These are phyloP conservation scores for Amblyjoppa proteus DNA, from an alignment of 2,888 invertebrate species.

Conservation along the genomic window DNA sequence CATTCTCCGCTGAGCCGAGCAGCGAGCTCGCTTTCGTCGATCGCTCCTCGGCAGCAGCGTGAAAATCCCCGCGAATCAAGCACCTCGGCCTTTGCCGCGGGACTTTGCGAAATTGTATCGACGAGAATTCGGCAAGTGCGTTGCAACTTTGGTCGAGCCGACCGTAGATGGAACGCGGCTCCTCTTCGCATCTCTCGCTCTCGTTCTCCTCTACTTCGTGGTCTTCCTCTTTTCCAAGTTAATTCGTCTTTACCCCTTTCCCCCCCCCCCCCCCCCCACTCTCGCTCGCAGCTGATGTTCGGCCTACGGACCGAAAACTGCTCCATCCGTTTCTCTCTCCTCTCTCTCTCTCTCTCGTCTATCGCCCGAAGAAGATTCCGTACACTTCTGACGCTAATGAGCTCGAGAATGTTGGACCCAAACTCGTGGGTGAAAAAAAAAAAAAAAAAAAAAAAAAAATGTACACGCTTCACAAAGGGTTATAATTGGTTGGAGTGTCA, in stretches of 20 bases:
- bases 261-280: neutral
- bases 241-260: too few relatives aligned
- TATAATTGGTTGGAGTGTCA: conserved; percentile 7
- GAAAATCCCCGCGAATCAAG: conserved; percentile 21
- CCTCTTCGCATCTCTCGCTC: conserved; percentile 32
- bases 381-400: neutral
- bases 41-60: neutral
- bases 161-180: conserved; percentile 63
- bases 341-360: conserved; percentile 4
- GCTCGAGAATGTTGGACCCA: neutral
- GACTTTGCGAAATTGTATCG: conserved; percentile 76
- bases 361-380: neutral
- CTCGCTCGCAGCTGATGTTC: conserved; percentile 2
- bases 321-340: conserved; percentile 17
- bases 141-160: conserved; percentile 75
- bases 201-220: conserved; percentile 10
- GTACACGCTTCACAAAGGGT: neutral
- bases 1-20: too few relatives aligned
- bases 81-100: conserved; percentile 78
- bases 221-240: neutral
- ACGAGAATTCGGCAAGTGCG: conserved; percentile 82
- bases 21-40: too few relatives aligned
- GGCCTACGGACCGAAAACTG: neutral
- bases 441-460: neutral
- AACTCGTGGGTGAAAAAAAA: neutral